These are phyloP conservation scores for Drosophila seguyi DNA, from an alignment of 1,140 invertebrate species.

Conservation along the genomic window DNA sequence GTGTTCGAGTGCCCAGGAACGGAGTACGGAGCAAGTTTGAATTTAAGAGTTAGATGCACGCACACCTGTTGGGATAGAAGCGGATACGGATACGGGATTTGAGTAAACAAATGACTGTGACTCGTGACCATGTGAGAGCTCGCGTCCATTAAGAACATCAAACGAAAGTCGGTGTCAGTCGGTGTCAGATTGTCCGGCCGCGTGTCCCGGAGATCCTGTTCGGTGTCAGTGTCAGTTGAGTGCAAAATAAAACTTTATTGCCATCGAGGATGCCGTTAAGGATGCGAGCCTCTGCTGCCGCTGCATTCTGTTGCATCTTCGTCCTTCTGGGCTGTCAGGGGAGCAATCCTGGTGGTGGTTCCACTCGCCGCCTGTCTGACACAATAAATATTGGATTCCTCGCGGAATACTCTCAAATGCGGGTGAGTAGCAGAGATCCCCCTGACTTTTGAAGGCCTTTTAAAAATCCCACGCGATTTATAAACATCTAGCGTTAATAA, in stretches of 20 bases:
- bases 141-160: constrained; percentile 10
- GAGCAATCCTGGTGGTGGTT: constrained; percentile 6
- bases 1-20: constrained; percentile 18
- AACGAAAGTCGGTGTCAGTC: constrained; percentile 6
- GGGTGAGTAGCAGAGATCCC: constrained; percentile 54
- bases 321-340: constrained; percentile 35
- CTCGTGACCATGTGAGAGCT: constrained; percentile 17
- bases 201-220: constrained; percentile 3
- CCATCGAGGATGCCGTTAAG: constrained; percentile 42
- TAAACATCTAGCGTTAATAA: constrained; percentile 11
- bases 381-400: constrained; percentile 83
- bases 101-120: constrained; percentile 27
- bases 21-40: constrained; percentile 16
- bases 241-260: constrained; percentile 70
- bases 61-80: constrained; percentile 42
- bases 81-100: not conserved
- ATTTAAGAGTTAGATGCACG: not conserved
- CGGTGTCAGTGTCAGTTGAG: constrained; percentile 47
- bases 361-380: constrained; percentile 44
- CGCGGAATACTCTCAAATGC: constrained; percentile 77
- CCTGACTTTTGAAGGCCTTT: accelerated
- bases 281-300: constrained; percentile 17
- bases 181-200: constrained; percentile 13
- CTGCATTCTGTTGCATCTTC: constrained; percentile 31
- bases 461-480: not conserved